Evolutionary conservation across 2,797 vertebrate species (phyloP).

Genomic region (Sebastes hopkinsi): DNA sequence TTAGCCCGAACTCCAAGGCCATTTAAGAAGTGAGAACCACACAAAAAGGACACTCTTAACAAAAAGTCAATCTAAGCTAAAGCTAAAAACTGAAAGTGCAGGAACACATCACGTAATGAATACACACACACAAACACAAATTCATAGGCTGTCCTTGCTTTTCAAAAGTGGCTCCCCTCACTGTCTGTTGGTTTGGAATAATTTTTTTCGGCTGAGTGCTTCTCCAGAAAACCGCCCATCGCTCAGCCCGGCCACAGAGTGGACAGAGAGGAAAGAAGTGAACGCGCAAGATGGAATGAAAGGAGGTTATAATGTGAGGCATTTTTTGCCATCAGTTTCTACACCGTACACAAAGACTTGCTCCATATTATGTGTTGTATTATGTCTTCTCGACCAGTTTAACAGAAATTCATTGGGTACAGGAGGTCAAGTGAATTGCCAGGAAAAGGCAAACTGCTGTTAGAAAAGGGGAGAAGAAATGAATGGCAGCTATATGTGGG

Average conservation of each 20-base stretch:
- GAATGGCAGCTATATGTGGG: neutral
- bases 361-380: slow-evolving; percentile 23
- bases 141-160: slow-evolving; percentile 59
- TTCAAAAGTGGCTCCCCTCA: slow-evolving; percentile 55
- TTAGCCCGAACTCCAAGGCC: neutral
- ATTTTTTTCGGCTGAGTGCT: slow-evolving; percentile 75
- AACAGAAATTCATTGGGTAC: slow-evolving; percentile 50
- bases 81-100: neutral
- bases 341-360: slow-evolving; percentile 38
- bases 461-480: slow-evolving; percentile 4
- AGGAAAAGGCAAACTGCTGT: slow-evolving; percentile 32
- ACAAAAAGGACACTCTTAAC: neutral
- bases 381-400: slow-evolving; percentile 39
- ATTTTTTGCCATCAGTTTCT: slow-evolving; percentile 43
- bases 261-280: slow-evolving; percentile 38
- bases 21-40: neutral
- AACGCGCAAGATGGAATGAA: slow-evolving; percentile 45
- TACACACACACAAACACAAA: slow-evolving; percentile 12
- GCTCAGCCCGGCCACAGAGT: slow-evolving; percentile 53
- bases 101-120: slow-evolving; percentile 12
- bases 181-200: slow-evolving; percentile 70
- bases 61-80: neutral
- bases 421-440: slow-evolving; percentile 48
- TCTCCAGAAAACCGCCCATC: slow-evolving; percentile 71
- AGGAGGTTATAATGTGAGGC: slow-evolving; percentile 45